Evolutionary conservation across 2,113 vertebrate species (phyloP), one percentile per base, ranked within the genome.

Genomic region (Ageneiosus marmoratus): DNA sequence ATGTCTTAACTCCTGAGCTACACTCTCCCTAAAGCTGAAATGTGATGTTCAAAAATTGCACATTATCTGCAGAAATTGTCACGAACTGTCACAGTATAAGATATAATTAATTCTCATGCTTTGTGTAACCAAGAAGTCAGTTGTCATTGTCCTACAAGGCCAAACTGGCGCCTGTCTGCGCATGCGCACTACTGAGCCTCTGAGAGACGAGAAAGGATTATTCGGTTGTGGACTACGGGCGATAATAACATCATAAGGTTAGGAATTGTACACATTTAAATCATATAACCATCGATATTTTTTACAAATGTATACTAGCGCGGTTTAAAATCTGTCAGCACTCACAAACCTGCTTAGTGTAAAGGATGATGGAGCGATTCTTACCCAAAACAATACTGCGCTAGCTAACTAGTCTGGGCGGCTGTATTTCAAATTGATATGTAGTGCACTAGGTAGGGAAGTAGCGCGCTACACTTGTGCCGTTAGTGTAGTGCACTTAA

Each of bases 181-280:
- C 93, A 93, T 92, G 93, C 53, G 91, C 89, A 4, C 5, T 24
- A 83, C 67, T 15, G 37, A 90, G 82, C 83, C 80, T 72, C 75
- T 29, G 77, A 5, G 85, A 78, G 83, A 90, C 91, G 89, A 88
- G 85, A 82, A 88, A 90, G 86, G 87, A 80, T 76, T 79, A 53
- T 79, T 83, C 29, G 29, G 51, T 62, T 50, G 55, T 32, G 37
- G 11, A 48, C 24, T 62, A 37, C 76, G 32, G 65, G 32, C 27
- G 65, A 78, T 4, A 60, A 50, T 56, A 79, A 58, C 9, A 72
- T 20, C 37, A 15, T 15, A 70, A n/a, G 65, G 76, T 72, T 22
- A 84, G 75, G 22, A 50, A 4, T 22, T 75, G 53, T 32, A 18
- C n/a, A 13, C 27, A 11, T 75, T 53, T 53, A 53, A 29, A 53